Conservation (phyloP, 1,140 invertebrate species). For the Cryptotermes secundus region DNA sequence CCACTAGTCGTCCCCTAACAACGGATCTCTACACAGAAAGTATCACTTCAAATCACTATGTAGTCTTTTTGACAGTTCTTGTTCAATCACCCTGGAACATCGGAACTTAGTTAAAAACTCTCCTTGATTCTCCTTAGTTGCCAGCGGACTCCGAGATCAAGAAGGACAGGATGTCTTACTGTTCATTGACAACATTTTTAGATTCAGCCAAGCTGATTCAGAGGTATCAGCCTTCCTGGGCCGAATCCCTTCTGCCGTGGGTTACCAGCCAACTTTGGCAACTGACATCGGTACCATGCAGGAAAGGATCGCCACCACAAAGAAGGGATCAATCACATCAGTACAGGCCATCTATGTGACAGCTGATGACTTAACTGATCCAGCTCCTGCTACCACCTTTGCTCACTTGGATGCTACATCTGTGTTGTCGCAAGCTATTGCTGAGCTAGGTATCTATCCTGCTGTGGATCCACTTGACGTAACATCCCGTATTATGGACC, state of each 20-base stretch:
- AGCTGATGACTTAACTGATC: conserved; percentile 98
- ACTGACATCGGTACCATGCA: conserved; percentile 99
- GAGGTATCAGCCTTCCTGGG: conserved; percentile 95
- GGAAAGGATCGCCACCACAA: conserved; percentile 98
- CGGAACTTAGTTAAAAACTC: no score
- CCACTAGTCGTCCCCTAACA: no score
- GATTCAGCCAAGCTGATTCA: conserved; percentile 99
- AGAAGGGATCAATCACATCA: conserved; percentile 98
- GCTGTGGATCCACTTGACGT: conserved; percentile 98
- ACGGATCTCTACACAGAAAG: no score
- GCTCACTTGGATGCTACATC: conserved; percentile 99
- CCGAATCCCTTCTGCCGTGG: conserved; percentile 99
- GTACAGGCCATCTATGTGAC: conserved; percentile 98
- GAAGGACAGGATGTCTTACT: conserved; percentile 99
- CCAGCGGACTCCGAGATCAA: conserved; percentile 98
- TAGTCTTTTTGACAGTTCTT: no score
- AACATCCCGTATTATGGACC: conserved; percentile 98
- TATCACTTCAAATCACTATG: no score
- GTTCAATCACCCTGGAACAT: no score
- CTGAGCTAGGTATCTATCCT: conserved; percentile 94
- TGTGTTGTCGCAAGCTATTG: conserved; percentile 96
- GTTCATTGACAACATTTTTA: conserved; percentile 99
- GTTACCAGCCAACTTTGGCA: conserved; percentile 96
- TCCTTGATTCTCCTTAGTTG: no score
- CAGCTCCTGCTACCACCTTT: conserved; percentile 97